Conservation (phyloP, 2,113 vertebrate genomes). For the Sceloporus undulatus region DNA sequence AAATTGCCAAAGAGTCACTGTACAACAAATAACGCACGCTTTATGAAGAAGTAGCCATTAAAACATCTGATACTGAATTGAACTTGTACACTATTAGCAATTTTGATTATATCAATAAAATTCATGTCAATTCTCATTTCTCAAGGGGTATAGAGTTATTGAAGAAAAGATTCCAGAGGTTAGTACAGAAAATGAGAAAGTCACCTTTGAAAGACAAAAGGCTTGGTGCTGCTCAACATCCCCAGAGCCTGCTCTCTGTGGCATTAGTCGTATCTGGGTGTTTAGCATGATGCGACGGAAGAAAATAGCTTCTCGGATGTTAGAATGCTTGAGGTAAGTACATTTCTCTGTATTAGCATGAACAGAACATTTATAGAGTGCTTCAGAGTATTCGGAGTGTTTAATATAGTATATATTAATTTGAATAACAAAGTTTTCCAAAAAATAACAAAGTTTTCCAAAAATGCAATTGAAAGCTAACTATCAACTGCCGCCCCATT, state of each 20-base stretch:
- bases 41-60: not conserved
- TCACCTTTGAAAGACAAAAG: slow-evolving; percentile 94
- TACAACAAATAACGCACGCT: not conserved
- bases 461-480: not conserved
- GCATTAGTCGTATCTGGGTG: slow-evolving; percentile 98
- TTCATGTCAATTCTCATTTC: not conserved
- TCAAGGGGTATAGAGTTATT: slow-evolving; percentile 95
- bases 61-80: not conserved
- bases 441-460: not conserved
- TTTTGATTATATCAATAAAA: not conserved
- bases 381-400: not conserved
- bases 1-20: not conserved
- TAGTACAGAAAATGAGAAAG: slow-evolving; percentile 90
- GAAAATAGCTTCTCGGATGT: slow-evolving; percentile 95
- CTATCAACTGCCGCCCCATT: not conserved
- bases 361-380: not conserved
- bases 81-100: not conserved
- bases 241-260: slow-evolving; percentile 95
- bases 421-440: not conserved
- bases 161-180: slow-evolving; percentile 89
- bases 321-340: slow-evolving; percentile 93
- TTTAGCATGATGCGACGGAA: slow-evolving; percentile 96
- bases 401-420: not conserved
- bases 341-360: not conserved
- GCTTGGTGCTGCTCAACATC: slow-evolving; percentile 97